Conservation (phyloP, 1,140 invertebrate species). For the Chlorops oryzae region DNA sequence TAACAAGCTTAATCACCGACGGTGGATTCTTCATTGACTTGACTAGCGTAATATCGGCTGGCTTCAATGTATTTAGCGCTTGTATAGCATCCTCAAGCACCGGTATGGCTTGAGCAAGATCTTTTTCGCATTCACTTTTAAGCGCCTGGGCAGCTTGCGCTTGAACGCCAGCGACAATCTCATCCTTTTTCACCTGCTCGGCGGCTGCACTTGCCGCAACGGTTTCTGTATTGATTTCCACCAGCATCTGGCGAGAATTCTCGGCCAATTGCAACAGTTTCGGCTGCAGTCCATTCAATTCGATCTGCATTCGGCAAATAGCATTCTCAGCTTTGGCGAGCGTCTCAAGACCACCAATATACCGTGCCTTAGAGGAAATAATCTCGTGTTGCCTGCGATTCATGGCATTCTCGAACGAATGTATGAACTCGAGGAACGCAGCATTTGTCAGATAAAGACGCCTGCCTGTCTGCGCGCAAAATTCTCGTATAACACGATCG, state of each 20-base stretch:
- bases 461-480: constrained; percentile 60
- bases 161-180: constrained; percentile 83
- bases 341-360: constrained; percentile 80
- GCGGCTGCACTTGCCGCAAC: constrained; percentile 78
- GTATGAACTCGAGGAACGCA: constrained; percentile 82
- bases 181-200: constrained; percentile 77
- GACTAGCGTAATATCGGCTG: constrained; percentile 87
- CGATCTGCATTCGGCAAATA: constrained; percentile 76
- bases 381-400: constrained; percentile 72
- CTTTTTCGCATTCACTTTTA: constrained; percentile 87
- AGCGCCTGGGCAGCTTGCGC: constrained; percentile 74
- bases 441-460: constrained; percentile 86
- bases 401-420: constrained; percentile 71
- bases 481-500: constrained; percentile 57
- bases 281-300: constrained; percentile 76
- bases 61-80: constrained; percentile 90
- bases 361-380: constrained; percentile 67
- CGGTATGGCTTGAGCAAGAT: constrained; percentile 83
- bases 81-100: constrained; percentile 74
- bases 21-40: constrained; percentile 99
- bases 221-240: constrained; percentile 81
- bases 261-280: constrained; percentile 77
- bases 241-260: constrained; percentile 77
- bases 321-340: constrained; percentile 72
- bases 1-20: constrained; percentile 84